A percentile compares a stretch with the other conserved stretches of the same genome.
Conservation (phyloP, 2,888 invertebrate genomes). For the Drosophila sordidula region DNA sequence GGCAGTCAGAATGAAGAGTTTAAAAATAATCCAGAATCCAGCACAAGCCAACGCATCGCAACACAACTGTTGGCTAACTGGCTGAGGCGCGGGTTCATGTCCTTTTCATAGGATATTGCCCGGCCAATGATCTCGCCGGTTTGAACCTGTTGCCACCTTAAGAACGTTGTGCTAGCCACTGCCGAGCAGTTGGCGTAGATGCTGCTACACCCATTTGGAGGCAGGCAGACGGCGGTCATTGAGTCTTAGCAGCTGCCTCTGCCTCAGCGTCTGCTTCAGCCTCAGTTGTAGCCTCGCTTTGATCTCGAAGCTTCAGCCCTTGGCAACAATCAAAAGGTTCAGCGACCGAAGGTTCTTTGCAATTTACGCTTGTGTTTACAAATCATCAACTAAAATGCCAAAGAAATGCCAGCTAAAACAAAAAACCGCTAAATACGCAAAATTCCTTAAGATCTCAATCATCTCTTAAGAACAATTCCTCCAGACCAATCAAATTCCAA, state of each 20-base stretch:
- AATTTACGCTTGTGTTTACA: slow-evolving; percentile 1
- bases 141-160: slow-evolving; percentile 53
- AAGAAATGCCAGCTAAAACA: slow-evolving; percentile 4
- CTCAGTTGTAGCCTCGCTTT: neutral
- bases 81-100: slow-evolving; percentile 43
- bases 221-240: slow-evolving; percentile 16
- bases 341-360: slow-evolving; percentile 25
- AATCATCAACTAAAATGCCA: neutral
- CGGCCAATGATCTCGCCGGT: slow-evolving; percentile 59
- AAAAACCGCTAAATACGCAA: slow-evolving; percentile 9
- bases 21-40: slow-evolving; percentile 44
- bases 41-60: slow-evolving; percentile 7
- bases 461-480: too few relatives aligned
- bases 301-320: slow-evolving; percentile 29
- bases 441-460: too few relatives aligned
- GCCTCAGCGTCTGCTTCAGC: neutral
- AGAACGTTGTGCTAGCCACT: slow-evolving; percentile 10
- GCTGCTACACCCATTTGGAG: neutral
- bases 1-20: slow-evolving; percentile 22
- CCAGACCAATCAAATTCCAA: too few relatives aligned
- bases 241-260: neutral
- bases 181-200: slow-evolving; percentile 9
- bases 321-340: slow-evolving; percentile 38
- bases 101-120: slow-evolving; percentile 60
- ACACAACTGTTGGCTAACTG: neutral